Evolutionary conservation across 35 echinoderm and acorn worm species (phyloP), one percentile per base, ranked within the genome.

Genomic region (Amphiura filiformis): DNA sequence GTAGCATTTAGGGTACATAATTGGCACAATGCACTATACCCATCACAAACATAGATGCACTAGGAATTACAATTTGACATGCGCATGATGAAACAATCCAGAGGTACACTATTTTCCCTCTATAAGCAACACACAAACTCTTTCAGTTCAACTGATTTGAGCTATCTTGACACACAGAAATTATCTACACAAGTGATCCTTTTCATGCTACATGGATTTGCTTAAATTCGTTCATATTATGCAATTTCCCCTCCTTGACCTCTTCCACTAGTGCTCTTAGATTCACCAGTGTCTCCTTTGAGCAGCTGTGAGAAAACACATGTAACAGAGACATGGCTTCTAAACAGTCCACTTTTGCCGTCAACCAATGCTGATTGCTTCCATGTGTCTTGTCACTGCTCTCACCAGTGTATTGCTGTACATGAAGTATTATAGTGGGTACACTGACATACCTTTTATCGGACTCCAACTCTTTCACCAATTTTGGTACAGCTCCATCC

Each of bases 151-250:
- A n/a, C n/a, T n/a, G n/a, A n/a, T n/a, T n/a, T n/a, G n/a, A n/a
- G n/a, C n/a, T n/a, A n/a, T n/a, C n/a, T n/a, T n/a, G n/a, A n/a
- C n/a, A n/a, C n/a, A n/a, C n/a, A n/a, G n/a, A n/a, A n/a, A n/a
- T n/a, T n/a, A n/a, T n/a, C n/a, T n/a, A n/a, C n/a, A n/a, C n/a
- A n/a, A n/a, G n/a, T n/a, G n/a, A n/a, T n/a, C n/a, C n/a, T n/a
- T n/a, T n/a, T n/a, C n/a, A n/a, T n/a, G n/a, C n/a, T n/a, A n/a
- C n/a, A n/a, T n/a, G n/a, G n/a, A n/a, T n/a, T n/a, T 81, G 65
- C 0, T 79, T 78, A 75, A 89, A 89, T 57, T 89, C 87, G 38
- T 82, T 82, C 42, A 89, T 61, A 82, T 75, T 57, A 81, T 89
- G 87, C 14, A 20, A 31, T 34, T 33, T 2, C 0, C 35, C 35